phyloP scores from a whole-genome alignment of 2,797 vertebrate genomes.

The Botia almorhae region DNA sequence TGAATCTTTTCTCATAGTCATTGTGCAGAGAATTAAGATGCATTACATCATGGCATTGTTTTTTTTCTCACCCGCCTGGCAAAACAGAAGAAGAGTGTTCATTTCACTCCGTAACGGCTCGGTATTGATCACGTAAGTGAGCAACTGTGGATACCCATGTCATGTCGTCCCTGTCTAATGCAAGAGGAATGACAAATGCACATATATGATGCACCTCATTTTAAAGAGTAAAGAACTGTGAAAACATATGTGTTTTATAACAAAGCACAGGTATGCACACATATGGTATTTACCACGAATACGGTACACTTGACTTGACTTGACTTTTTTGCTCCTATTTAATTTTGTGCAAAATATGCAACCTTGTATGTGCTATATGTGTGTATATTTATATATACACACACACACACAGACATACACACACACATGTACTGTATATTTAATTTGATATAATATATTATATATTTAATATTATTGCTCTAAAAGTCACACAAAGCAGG shows the following conservation, averaged over 20 bases:
- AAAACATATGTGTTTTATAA: too few relatives aligned
- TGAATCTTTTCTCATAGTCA: conserved; percentile 74
- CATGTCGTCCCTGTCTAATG: conserved; percentile 83
- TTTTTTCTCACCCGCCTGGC: conserved; percentile 93
- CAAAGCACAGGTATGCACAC: neutral
- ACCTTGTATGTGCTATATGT: too few relatives aligned
- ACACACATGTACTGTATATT: too few relatives aligned
- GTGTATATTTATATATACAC: too few relatives aligned
- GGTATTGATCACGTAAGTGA: conserved; percentile 99
- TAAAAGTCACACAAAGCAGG: too few relatives aligned
- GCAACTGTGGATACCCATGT: conserved; percentile 95
- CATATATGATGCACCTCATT: too few relatives aligned
- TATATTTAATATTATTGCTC: too few relatives aligned
- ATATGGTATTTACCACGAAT: neutral
- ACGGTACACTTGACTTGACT: neutral
- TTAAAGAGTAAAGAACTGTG: too few relatives aligned
- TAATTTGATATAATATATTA: too few relatives aligned
- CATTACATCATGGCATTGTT: conserved; percentile 87
- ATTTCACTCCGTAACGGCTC: conserved; percentile 99
- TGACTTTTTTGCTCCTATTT: neutral
- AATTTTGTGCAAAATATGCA: neutral
- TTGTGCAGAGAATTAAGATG: conserved; percentile 82
- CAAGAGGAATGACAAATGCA: conserved; percentile 71
- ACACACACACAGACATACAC: too few relatives aligned
- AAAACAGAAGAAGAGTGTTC: conserved; percentile 99